Base-by-base conservation (phyloP, 2,797 vertebrate genomes). In the Taeniopygia guttata region DNA sequence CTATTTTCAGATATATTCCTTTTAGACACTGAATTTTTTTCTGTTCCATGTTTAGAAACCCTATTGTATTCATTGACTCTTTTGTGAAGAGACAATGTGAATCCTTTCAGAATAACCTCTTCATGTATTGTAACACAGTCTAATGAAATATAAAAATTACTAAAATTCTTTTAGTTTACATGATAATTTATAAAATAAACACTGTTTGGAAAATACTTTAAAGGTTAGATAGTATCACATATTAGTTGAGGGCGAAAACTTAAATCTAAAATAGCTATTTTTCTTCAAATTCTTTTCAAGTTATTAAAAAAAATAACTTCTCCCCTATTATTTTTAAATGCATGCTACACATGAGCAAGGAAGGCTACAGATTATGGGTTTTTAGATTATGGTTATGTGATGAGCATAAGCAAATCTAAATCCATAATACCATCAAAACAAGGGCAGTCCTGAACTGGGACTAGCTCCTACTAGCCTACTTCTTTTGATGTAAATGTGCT, bases 71-170 rank as follows among this genome's bases (percentile, higher is more conserved):
- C 29, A 83, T 22, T 68, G 60, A 80, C 74, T 70, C 68, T 60
- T 91, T 80, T 93, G 34, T 84, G 88, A 79, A 74, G 22, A 79
- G 40, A 87, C 55, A 91, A 63, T 70, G 63, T 67, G 52, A 93
- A 87, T 89, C 72, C 17, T 78, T 64, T 40, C 79, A 87, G 32
- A 72, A 49, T 20, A 70, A 89, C n/a, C 25, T 92, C 52, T 84
- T 70, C 27, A 26, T 15, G 14, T 87, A 19, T 49, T 46, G 85
- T 91, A 87, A 83, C 12, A 56, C 2, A 79, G 17, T 19, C 81
- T 83, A 68, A 25, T 46, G 32, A 93, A 94, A 85, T 13, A 68
- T 12, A 9, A 73, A 87, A 79, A 85, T 55, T 16, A 74, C 20
- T 75, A 75, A 64, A 73, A 89, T 23, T 63, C 14, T 82, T 87